These are phyloP conservation scores for Myotis lucifugus DNA, from an alignment of 2,113 vertebrate species.

Conservation along the genomic window DNA sequence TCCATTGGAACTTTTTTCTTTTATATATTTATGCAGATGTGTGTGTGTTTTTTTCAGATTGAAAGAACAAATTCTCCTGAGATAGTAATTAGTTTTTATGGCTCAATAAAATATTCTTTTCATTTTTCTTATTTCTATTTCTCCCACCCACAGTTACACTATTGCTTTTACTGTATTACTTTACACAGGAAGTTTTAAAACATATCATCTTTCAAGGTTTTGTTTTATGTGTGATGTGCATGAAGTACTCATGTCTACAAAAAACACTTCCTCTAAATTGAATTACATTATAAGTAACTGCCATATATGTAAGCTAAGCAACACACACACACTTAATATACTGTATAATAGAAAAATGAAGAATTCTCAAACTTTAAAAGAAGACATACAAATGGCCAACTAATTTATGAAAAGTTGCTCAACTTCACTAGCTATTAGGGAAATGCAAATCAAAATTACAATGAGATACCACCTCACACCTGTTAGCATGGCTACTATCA, in stretches of 20 bases:
- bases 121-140: slow-evolving; percentile 45
- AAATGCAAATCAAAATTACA: too few species aligned
- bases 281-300: slow-evolving; percentile 12
- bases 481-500: too few species aligned
- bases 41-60: neutral
- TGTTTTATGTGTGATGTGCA: neutral
- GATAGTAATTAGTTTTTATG: slow-evolving; percentile 32
- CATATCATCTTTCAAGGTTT: slow-evolving; percentile 32
- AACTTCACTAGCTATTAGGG: too few species aligned
- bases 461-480: too few species aligned
- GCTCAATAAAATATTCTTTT: slow-evolving; percentile 8
- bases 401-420: too few species aligned
- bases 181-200: slow-evolving; percentile 13
- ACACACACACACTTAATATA: neutral
- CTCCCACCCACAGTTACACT: neutral
- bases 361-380: neutral
- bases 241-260: neutral
- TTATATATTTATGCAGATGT: neutral
- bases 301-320: neutral
- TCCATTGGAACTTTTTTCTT: neutral
- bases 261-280: slow-evolving; percentile 21
- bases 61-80: slow-evolving; percentile 47
- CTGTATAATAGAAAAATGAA: neutral
- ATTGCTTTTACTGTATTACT: slow-evolving; percentile 44
- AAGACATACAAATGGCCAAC: too few species aligned